Percentiles rank a stretch among this genome's conserved stretches.
Evolutionary conservation across 2,113 vertebrate genomes (phyloP).

Genomic region (Jacana jacana): DNA sequence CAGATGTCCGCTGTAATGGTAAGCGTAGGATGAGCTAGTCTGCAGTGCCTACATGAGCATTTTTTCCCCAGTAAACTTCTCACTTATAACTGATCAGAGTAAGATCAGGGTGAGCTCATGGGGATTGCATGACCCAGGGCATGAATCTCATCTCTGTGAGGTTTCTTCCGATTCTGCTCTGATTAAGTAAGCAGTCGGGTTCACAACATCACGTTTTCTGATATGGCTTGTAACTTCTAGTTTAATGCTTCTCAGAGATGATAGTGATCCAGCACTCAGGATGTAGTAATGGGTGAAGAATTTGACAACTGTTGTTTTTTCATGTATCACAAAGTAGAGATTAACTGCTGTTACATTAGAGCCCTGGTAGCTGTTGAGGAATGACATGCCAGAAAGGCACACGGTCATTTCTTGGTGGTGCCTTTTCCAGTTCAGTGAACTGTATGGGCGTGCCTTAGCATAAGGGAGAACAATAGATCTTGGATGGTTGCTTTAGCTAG

Average conservation of each 20-base stretch:
- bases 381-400: background rate
- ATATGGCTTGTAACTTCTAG: background rate
- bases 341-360: background rate
- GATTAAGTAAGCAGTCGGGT: background rate
- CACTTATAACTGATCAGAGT: background rate
- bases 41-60: background rate
- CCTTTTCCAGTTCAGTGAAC: background rate
- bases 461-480: background rate
- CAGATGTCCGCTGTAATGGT: background rate
- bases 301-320: background rate
- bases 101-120: background rate
- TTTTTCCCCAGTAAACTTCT: background rate
- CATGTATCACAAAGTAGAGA: background rate
- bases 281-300: background rate
- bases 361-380: background rate
- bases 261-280: background rate
- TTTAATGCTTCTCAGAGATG: background rate
- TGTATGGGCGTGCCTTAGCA: background rate
- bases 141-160: background rate
- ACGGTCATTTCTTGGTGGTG: background rate
- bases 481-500: background rate
- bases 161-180: background rate
- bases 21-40: background rate
- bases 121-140: background rate
- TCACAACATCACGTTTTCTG: background rate